A percentile compares a stretch with the other conserved stretches of the same genome.
Evolutionary conservation across 2,797 vertebrate genomes (phyloP).

Genomic region (Varecia variegata): DNA sequence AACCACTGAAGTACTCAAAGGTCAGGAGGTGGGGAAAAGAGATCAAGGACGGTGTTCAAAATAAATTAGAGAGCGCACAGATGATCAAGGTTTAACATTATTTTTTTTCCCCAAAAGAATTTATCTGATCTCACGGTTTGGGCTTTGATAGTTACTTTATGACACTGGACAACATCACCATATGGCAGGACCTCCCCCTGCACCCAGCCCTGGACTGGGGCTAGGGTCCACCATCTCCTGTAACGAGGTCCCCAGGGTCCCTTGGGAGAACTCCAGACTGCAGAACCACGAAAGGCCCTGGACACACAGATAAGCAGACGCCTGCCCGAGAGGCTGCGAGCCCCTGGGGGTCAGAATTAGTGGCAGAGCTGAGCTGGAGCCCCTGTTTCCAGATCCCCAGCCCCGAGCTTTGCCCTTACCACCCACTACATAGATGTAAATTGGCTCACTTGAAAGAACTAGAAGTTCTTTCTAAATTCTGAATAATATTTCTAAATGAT

Average conservation of each 20-base stretch:
- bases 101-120: background rate
- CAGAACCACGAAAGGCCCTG: background rate
- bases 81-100: background rate
- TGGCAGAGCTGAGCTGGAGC: background rate
- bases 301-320: background rate
- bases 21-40: background rate
- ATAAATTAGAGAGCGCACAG: background rate
- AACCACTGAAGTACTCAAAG: background rate
- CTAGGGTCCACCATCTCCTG: too few relatives aligned
- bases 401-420: background rate
- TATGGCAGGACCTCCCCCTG: background rate
- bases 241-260: background rate
- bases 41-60: background rate
- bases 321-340: fast-evolving
- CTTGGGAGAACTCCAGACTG: background rate
- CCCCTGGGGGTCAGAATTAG: background rate
- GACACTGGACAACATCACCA: fast-evolving
- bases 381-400: background rate
- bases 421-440: background rate
- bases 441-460: background rate
- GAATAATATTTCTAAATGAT: background rate
- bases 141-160: background rate
- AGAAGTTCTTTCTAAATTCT: background rate
- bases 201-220: background rate
- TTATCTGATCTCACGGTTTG: background rate